Percentiles rank a stretch among this genome's conserved stretches.
Conservation (phyloP, 2,888 invertebrate species). For the Belgica antarctica region DNA sequence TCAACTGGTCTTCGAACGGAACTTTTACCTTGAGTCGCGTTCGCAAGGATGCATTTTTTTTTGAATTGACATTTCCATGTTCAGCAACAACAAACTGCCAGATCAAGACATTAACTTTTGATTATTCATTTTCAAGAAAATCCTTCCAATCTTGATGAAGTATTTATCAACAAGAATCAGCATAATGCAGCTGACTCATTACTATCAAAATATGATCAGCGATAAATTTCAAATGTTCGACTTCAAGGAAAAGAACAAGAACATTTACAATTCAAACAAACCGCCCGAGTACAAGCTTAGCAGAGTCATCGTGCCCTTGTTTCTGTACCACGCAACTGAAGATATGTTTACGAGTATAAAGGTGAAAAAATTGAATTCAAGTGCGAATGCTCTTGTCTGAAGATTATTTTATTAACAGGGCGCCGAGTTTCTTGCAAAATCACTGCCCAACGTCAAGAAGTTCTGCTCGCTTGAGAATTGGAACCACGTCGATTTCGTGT, state of each 20-base stretch:
- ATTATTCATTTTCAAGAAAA: too few relatives aligned
- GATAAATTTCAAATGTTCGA: slow-evolving; percentile 55
- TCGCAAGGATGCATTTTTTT: too few relatives aligned
- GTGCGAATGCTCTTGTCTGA: background rate
- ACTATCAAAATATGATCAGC: slow-evolving; percentile 54
- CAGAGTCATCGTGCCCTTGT: slow-evolving; percentile 53
- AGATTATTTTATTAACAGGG: slow-evolving; percentile 17
- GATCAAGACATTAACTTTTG: too few relatives aligned
- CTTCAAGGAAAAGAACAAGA: slow-evolving; percentile 51
- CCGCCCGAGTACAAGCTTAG: slow-evolving; percentile 56
- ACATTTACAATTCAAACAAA: slow-evolving; percentile 51
- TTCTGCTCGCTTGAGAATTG: background rate
- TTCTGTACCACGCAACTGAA: background rate
- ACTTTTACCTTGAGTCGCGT: too few relatives aligned
- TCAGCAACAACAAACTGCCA: too few relatives aligned
- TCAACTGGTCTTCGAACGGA: too few relatives aligned
- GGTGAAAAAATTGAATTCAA: background rate
- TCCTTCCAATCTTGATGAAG: background rate
- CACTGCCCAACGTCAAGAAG: slow-evolving; percentile 1
- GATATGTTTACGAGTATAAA: background rate
- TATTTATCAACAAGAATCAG: background rate
- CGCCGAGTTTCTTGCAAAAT: background rate
- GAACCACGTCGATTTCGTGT: slow-evolving; percentile 37
- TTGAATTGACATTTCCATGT: too few relatives aligned
- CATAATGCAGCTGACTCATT: slow-evolving; percentile 58